Conservation (phyloP, 1,140 invertebrate genomes). For the Sarcophaga peregrina region DNA sequence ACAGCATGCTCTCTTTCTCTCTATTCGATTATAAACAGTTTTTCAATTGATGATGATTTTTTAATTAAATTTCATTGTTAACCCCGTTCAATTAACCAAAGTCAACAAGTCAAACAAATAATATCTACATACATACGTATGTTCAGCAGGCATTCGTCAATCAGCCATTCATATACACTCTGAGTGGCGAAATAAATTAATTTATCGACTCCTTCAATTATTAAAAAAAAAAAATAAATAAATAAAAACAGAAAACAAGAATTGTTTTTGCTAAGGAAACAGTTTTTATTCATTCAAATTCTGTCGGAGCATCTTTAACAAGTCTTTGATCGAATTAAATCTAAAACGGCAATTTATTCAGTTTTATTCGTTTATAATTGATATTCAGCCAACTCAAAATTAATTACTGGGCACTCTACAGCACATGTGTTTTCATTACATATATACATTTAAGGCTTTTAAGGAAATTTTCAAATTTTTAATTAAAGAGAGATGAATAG, state of each 20-base stretch:
- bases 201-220: too few relatives aligned
- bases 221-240: too few relatives aligned
- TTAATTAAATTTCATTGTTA: slow-evolving; percentile 30
- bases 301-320: not conserved
- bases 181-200: too few relatives aligned
- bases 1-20: not conserved
- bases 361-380: not conserved
- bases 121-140: not conserved
- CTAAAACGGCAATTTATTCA: not conserved
- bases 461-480: too few relatives aligned
- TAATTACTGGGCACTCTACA: not conserved
- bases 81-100: slow-evolving; percentile 24
- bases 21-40: not conserved
- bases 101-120: slow-evolving; percentile 26
- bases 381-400: not conserved
- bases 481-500: too few relatives aligned
- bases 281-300: too few relatives aligned
- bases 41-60: not conserved
- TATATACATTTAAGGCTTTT: too few relatives aligned
- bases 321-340: not conserved
- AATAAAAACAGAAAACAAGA: too few relatives aligned
- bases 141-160: not conserved
- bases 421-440: not conserved
- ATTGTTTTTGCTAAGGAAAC: too few relatives aligned
- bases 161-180: not conserved